phyloP scores from a whole-genome alignment of 2,888 invertebrate genomes.

The Drosophila mettleri region DNA sequence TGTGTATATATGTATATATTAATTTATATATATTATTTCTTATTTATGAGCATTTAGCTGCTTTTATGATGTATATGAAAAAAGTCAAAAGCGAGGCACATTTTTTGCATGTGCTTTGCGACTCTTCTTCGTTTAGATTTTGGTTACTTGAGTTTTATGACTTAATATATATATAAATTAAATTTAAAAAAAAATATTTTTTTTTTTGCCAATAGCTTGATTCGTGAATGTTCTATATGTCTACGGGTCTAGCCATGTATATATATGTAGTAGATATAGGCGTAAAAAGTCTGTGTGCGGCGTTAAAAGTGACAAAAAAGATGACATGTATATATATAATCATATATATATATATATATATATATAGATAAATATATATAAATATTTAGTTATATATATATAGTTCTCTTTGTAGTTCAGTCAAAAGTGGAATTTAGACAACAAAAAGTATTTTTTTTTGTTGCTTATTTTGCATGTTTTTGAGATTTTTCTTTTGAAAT shows the following conservation, averaged over 20 bases:
- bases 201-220: conserved; percentile 50
- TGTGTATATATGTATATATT: neutral
- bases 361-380: conserved; percentile 10
- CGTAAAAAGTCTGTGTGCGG: conserved; percentile 46
- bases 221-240: conserved; percentile 41
- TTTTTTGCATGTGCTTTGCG: conserved; percentile 31
- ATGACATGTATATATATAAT: conserved; percentile 9
- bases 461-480: conserved; percentile 18
- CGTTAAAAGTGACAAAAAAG: conserved; percentile 66
- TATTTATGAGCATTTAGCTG: conserved; percentile 35
- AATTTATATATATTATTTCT: neutral
- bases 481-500: conserved; percentile 25
- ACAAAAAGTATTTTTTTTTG: conserved; percentile 15
- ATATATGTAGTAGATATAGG: conserved; percentile 1
- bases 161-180: conserved; percentile 18
- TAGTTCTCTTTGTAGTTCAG: conserved; percentile 32
- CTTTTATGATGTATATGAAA: conserved; percentile 23
- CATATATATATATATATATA: conserved; percentile 6
- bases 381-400: conserved; percentile 14
- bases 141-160: conserved; percentile 29
- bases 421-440: conserved; percentile 50
- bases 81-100: conserved; percentile 23
- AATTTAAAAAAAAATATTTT: no score
- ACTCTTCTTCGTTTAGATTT: conserved; percentile 13
- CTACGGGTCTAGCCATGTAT: conserved; percentile 7